Base-by-base conservation (phyloP, 1,140 invertebrate genomes). In the Melitaea cinxia region DNA sequence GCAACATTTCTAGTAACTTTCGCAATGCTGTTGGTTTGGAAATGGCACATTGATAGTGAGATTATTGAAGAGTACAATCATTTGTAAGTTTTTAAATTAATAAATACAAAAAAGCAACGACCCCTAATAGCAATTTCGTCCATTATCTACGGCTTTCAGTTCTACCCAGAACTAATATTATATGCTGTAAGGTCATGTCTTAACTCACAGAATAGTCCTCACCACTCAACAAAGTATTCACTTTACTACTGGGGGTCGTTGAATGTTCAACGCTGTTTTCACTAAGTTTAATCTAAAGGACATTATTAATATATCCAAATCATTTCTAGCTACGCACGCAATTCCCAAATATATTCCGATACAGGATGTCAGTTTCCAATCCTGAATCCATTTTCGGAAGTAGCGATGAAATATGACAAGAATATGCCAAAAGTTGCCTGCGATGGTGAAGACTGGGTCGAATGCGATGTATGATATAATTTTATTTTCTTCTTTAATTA, bases 371-470 rank as follows among this genome's bases (percentile, higher is more conserved):
- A 70, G 2, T 72, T 82, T 24, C 80, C 80, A 2, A 33, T 66
- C 0, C 6, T 80, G 6, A 61, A 78, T 53, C 75, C 80, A 0
- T 80, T 78, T 54, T 67, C 75, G 0, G 23, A 66, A 10, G 69
- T 77, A 2, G 70, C 71, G 2, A 75, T 74, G 63, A 71, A 53
- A 5, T 78, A 65, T 17, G 52, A 68, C 42, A 26, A 37, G 15
- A 47, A 70, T 15, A 19, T 71, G 24, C 68, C 77, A 0, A 75
- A 78, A 33, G 19, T 82, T 28, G 57, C 68, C 15, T 82, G 80
- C 49, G 33, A 70, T 1, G 70, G 69, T 5, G 50, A 55, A 37
- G 77, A 82, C 33, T 82, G 80, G 80, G 73, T 82, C 19, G 59
- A 68, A 15, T 82, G 79, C 49, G 58, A 79, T 28, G 77, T 79